Conservation (phyloP, 2,113 vertebrate genomes). For the Zosterops borbonicus region DNA sequence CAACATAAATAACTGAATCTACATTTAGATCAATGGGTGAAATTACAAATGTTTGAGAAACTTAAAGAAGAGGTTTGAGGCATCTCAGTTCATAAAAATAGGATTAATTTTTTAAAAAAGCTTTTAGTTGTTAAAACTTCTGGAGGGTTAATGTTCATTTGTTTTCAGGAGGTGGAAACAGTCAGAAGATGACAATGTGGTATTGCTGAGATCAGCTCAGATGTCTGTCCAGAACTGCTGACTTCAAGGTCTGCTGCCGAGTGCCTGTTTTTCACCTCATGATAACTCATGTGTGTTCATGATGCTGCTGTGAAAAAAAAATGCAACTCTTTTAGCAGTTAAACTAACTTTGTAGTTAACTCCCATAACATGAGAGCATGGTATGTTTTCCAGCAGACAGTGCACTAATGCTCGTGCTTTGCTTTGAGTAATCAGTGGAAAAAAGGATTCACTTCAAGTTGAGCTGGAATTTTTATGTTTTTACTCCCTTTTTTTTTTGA, state of each 20-base stretch:
- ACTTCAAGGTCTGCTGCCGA: neutral
- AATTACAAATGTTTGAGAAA: neutral
- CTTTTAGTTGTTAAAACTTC: neutral
- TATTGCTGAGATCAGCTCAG: constrained; percentile 28
- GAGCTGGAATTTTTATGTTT: neutral
- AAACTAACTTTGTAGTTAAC: neutral
- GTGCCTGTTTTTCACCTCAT: neutral
- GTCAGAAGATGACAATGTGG: neutral
- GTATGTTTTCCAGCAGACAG: neutral
- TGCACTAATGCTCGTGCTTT: neutral
- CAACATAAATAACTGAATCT: neutral
- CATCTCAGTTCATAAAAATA: neutral
- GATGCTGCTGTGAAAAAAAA: neutral
- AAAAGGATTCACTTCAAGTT: neutral
- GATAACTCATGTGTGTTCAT: neutral
- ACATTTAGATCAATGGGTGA: neutral
- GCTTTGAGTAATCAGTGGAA: neutral
- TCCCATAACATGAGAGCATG: neutral
- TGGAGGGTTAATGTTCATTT: neutral
- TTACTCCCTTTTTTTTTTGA: no score
- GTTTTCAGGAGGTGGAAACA: neutral
- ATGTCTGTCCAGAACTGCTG: constrained; percentile 31
- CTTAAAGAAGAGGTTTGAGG: neutral
- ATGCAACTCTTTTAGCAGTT: neutral
- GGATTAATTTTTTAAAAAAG: accelerated